Conservation (phyloP, 2,888 invertebrate species). For the Hypolimnas misippus region DNA sequence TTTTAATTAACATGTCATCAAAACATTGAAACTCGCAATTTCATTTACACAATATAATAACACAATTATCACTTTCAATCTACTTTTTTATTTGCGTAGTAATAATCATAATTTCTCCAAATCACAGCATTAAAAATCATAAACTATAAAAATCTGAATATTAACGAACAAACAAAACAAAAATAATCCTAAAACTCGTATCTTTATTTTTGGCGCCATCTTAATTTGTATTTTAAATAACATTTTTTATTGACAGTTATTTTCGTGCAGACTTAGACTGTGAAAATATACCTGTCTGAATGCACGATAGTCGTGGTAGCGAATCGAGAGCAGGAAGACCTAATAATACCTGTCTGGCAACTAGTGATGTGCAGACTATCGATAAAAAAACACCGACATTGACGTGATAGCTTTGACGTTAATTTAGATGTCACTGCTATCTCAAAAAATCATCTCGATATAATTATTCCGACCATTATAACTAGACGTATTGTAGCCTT, state of each 20-base stretch:
- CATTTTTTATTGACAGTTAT: conserved; percentile 15
- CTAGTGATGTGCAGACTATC: conserved; percentile 58
- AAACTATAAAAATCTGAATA: neutral
- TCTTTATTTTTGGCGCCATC: conserved; percentile 3
- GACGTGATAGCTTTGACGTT: conserved; percentile 32
- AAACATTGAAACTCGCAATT: too few species aligned
- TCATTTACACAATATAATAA: neutral
- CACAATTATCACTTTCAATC: neutral
- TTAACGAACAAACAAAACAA: neutral
- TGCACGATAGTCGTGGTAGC: conserved; percentile 66
- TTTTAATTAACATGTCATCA: too few species aligned
- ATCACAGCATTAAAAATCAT: neutral
- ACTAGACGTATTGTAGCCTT: neutral
- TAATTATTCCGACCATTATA: conserved; percentile 21
- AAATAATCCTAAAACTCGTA: neutral
- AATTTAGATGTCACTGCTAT: conserved; percentile 30
- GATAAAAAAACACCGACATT: conserved; percentile 36
- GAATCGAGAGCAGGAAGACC: conserved; percentile 79
- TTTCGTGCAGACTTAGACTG: conserved; percentile 26
- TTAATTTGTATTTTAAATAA: neutral
- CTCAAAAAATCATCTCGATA: conserved; percentile 18
- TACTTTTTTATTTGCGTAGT: neutral
- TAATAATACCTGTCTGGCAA: conserved; percentile 77
- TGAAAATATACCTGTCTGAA: conserved; percentile 47
- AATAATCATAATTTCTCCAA: neutral